Evolutionary conservation across 2,113 vertebrate species (phyloP).

Genomic region (Mesocricetus auratus): DNA sequence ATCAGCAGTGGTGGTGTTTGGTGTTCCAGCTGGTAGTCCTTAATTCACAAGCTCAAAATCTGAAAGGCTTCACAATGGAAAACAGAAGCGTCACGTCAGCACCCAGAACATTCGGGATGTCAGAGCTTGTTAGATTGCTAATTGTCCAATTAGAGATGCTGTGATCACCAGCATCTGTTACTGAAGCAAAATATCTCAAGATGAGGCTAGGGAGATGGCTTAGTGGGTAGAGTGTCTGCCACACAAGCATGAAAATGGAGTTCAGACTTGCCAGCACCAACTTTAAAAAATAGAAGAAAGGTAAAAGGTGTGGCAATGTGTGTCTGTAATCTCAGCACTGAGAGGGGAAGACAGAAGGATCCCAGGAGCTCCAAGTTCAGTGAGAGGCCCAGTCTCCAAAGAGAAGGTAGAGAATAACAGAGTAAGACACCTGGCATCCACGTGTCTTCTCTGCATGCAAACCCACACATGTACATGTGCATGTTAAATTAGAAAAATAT

Average conservation of each 20-base stretch:
- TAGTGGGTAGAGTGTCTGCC: not conserved
- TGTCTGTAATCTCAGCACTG: not conserved
- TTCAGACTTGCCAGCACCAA: too few relatives aligned
- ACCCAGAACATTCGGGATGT: not conserved
- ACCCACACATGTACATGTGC: too few relatives aligned
- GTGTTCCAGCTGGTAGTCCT: not conserved
- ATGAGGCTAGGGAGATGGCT: too few relatives aligned
- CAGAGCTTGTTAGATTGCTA: not conserved
- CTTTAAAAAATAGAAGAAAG: not conserved
- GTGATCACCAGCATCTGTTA: not conserved
- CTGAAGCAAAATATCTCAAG: not conserved
- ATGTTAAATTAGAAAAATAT: not conserved
- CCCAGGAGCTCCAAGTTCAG: not conserved
- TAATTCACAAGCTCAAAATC: not conserved
- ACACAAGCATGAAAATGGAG: not conserved
- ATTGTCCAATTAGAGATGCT: not conserved
- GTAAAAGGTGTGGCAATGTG: not conserved
- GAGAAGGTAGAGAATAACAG: not conserved
- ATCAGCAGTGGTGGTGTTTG: not conserved
- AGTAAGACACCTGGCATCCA: not conserved
- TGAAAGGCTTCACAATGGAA: not conserved
- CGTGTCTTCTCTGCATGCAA: not conserved
- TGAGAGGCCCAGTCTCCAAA: not conserved
- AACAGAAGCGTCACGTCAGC: not conserved
- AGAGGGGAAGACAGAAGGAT: not conserved